These are phyloP conservation scores for Trachelus tabidus DNA, from an alignment of 2,888 invertebrate species.

Conservation along the genomic window DNA sequence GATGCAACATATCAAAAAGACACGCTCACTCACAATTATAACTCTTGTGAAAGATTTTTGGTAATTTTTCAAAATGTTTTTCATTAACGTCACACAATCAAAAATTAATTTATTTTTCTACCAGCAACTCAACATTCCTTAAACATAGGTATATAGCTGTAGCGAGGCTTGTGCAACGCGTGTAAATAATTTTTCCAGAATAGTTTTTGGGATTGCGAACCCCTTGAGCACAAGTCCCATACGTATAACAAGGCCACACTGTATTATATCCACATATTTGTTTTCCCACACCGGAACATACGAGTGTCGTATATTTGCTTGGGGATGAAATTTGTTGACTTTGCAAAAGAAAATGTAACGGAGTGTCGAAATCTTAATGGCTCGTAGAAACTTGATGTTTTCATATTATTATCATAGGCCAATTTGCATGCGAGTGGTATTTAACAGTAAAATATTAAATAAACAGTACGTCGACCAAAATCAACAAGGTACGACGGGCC, in stretches of 20 bases:
- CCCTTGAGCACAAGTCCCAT: not conserved
- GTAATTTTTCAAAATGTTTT: too few relatives aligned
- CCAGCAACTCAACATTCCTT: too few relatives aligned
- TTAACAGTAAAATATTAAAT: conserved; percentile 24
- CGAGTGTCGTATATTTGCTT: not conserved
- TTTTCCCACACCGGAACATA: not conserved
- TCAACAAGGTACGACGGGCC: conserved; percentile 36
- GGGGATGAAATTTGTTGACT: not conserved
- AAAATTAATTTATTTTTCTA: too few relatives aligned
- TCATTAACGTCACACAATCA: too few relatives aligned
- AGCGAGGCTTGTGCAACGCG: not conserved
- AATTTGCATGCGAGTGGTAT: not conserved
- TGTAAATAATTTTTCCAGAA: not conserved
- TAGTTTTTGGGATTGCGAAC: not conserved
- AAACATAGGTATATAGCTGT: too few relatives aligned
- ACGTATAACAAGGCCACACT: not conserved
- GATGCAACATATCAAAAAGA: too few relatives aligned
- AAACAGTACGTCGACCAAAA: conserved; percentile 36
- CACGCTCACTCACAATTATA: too few relatives aligned
- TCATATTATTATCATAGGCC: not conserved
- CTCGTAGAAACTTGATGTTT: not conserved
- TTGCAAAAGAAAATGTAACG: not conserved
- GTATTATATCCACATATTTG: not conserved
- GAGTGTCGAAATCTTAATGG: not conserved
- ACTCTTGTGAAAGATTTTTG: too few relatives aligned